These are phyloP conservation scores for Drosophila algonquin DNA, from an alignment of 2,888 invertebrate genomes.

Conservation along the genomic window DNA sequence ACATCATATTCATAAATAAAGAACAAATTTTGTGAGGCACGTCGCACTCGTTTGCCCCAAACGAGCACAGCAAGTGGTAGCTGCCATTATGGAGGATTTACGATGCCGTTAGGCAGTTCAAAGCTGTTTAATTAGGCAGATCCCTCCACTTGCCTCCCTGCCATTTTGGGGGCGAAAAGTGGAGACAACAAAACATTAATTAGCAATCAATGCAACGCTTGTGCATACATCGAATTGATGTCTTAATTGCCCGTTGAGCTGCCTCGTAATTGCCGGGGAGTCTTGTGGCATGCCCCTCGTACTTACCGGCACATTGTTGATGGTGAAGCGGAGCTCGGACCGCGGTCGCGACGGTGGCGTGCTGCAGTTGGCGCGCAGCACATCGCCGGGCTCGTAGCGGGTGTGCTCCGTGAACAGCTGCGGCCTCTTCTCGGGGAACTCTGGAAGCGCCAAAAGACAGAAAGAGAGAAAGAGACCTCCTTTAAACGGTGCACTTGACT, in stretches of 20 bases:
- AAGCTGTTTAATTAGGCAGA: slow-evolving; percentile 65
- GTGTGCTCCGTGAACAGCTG: slow-evolving; percentile 89
- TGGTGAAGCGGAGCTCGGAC: slow-evolving; percentile 89
- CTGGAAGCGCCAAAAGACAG: slow-evolving; percentile 84
- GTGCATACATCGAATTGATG: slow-evolving; percentile 35
- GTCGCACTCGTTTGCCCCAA: slow-evolving; percentile 33
- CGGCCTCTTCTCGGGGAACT: slow-evolving; percentile 88
- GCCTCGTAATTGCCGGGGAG: slow-evolving; percentile 1
- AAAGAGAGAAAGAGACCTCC: not conserved
- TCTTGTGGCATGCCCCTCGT: not conserved
- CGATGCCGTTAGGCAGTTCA: slow-evolving; percentile 58
- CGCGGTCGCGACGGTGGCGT: slow-evolving; percentile 90
- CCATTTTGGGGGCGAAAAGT: slow-evolving; percentile 14
- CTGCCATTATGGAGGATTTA: slow-evolving; percentile 73
- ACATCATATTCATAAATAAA: slow-evolving; percentile 74
- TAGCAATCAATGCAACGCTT: slow-evolving; percentile 43
- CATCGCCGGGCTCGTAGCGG: slow-evolving; percentile 90
- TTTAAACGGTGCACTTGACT: not conserved
- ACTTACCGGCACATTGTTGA: slow-evolving; percentile 92
- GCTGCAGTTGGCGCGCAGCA: slow-evolving; percentile 90
- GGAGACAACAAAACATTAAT: slow-evolving; percentile 29
- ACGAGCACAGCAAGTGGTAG: slow-evolving; percentile 45
- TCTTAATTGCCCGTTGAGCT: slow-evolving; percentile 42
- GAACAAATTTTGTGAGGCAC: slow-evolving; percentile 65
- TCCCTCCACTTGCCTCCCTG: not conserved